Evolutionary conservation across 2,797 vertebrate genomes (phyloP), one percentile per base, ranked within the genome.

Genomic region (Toxotes lorentzi): DNA sequence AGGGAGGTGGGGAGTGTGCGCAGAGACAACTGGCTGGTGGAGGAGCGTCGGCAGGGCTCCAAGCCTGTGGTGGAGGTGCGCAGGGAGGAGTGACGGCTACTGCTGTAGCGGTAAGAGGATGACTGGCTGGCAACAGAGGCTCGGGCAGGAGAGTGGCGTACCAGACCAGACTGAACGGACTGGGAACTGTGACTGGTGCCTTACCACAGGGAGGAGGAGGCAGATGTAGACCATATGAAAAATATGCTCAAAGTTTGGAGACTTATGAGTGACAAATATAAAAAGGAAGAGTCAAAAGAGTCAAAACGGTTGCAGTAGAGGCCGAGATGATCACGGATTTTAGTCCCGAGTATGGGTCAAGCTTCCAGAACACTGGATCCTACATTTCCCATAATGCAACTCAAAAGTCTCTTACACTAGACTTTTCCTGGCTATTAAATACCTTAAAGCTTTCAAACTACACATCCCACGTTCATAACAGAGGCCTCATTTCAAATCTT

Each of bases 141-240:
- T 30, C 97, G 96, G 10, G 98, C 97, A 0, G 98, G 98, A 58
- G 97, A 99, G 94, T 98, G 98, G 76, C 97, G 96, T 21, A 97
- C 95, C 91, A 98, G 93, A 83, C 96, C 95, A 0, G 96, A 99
- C 92, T 97, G 98, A 32, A 99, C 97, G 0, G 97, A 99, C 90
- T 99, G 98, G 58, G 96, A 95, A 82, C 98, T 99, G 91, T 97
- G 97, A 94, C 98, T 99, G 61, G 97, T 98, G 89, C 97, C 98
- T 99, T 85, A 10, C 77, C 16, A 64, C 54, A 70, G 24, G 47
- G 73, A 41, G 19, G 69, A 57, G 19, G 50, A 12, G 54, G 51
- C 45, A 74, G 14, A 48, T 2, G 2, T 0, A 64, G 41, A 65
- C 10, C 16, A 50, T 0, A 17, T 53, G 21, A 56, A n/a, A 7